phyloP scores from a whole-genome alignment of 1,140 invertebrate species.

The Drosophila lacertosa region DNA sequence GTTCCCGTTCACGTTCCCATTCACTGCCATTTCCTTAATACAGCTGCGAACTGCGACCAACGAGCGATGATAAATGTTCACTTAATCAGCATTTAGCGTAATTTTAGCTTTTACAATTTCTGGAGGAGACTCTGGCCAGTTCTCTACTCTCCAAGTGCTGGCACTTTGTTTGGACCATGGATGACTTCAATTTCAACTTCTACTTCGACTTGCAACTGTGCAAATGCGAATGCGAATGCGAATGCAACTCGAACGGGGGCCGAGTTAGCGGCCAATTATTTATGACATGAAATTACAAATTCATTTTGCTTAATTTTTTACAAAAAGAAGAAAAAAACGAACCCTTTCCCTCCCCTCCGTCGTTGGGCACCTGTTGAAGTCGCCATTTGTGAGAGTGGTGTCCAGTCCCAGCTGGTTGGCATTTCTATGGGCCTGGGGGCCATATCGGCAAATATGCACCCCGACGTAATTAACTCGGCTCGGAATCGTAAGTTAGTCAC shows the following conservation, averaged over 20 bases:
- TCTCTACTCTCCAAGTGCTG: conserved; percentile 31
- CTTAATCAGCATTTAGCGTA: conserved; percentile 84
- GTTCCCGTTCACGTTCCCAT: conserved; percentile 47
- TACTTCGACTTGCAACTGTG: conserved; percentile 7
- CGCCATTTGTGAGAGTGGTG: conserved; percentile 50
- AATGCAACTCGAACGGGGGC: conserved; percentile 11
- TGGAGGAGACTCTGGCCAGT: conserved; percentile 25
- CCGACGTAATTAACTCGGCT: conserved; percentile 79
- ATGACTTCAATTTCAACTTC: conserved; percentile 24
- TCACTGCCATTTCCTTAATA: conserved; percentile 56
- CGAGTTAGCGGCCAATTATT: conserved; percentile 83
- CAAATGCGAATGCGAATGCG: conserved; percentile 50
- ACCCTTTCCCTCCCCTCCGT: conserved; percentile 17
- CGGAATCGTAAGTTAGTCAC: conserved; percentile 82
- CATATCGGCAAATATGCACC: conserved; percentile 80
- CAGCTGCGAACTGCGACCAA: conserved; percentile 48
- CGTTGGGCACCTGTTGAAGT: conserved; percentile 59
- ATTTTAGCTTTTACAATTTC: conserved; percentile 82
- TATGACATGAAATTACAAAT: conserved; percentile 84
- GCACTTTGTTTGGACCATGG: conserved; percentile 45
- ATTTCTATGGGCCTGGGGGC: conserved; percentile 61
- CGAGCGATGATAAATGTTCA: conserved; percentile 83
- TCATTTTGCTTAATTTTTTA: conserved; percentile 84
- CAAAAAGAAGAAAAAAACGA: too few relatives aligned
- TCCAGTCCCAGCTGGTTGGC: conserved; percentile 32